phyloP scores from a whole-genome alignment of 2,888 invertebrate genomes.

The Caenorhabditis angaria region DNA sequence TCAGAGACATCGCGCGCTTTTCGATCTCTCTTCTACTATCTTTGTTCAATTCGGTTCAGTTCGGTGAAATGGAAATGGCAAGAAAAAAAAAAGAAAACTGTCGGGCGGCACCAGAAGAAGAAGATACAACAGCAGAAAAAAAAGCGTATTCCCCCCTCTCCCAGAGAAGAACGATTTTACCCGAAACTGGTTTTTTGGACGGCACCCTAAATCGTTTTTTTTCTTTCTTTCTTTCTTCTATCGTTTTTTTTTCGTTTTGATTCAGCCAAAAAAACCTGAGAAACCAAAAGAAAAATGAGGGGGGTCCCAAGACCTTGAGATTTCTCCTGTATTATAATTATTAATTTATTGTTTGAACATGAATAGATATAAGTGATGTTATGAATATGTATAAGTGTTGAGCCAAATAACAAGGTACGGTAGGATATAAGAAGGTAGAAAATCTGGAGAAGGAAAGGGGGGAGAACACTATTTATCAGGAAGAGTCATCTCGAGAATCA shows the following conservation, averaged over 20 bases:
- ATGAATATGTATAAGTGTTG: background rate
- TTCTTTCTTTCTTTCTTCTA: slow-evolving; percentile 11
- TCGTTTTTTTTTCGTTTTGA: slow-evolving; percentile 25
- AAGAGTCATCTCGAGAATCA: background rate
- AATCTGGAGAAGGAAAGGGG: background rate
- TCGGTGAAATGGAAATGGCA: slow-evolving; percentile 1
- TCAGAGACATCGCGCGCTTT: slow-evolving; percentile 6
- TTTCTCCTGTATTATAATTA: background rate
- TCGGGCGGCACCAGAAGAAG: slow-evolving; percentile 6
- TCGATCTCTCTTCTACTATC: slow-evolving; percentile 5
- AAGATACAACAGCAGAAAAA: background rate
- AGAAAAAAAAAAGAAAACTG: slow-evolving; percentile 1
- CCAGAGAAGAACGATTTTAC: slow-evolving; percentile 24
- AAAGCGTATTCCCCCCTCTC: background rate
- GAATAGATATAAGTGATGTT: background rate
- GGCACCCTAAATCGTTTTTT: slow-evolving; percentile 3
- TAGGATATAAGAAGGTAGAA: no score
- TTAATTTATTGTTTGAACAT: slow-evolving; percentile 4
- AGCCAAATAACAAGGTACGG: no score
- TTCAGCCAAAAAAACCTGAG: slow-evolving; percentile 22
- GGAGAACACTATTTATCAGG: background rate
- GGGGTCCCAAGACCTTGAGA: slow-evolving; percentile 3
- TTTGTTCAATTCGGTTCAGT: no score
- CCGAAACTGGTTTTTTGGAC: slow-evolving; percentile 38
- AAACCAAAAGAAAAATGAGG: slow-evolving; percentile 11